phyloP scores from a whole-genome alignment of 2,797 vertebrate genomes.

The Arctocebus calabarensis region DNA sequence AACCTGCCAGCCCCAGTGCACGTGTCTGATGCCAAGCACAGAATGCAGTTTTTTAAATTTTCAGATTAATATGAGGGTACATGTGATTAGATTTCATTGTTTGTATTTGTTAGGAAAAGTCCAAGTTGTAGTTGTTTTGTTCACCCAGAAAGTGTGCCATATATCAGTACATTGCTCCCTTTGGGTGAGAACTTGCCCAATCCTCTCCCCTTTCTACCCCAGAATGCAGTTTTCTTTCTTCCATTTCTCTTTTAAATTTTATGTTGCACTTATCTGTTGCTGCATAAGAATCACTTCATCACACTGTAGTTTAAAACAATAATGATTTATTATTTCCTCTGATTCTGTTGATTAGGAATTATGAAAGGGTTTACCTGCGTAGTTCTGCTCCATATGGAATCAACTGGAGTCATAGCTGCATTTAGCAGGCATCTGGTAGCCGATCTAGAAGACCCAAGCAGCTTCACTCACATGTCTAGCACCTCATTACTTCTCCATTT shows the following conservation, averaged over 20 bases:
- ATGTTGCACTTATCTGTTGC: background rate
- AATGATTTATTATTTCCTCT: background rate
- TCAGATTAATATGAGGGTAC: too few relatives aligned
- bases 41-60: too few relatives aligned
- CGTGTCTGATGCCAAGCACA: too few relatives aligned
- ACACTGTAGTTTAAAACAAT: background rate
- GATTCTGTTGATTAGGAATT: background rate
- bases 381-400: background rate
- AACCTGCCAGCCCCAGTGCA: too few relatives aligned
- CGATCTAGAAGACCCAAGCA: conserved; percentile 15
- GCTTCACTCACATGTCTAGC: background rate
- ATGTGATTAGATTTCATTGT: too few relatives aligned
- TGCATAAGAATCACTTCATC: conserved; percentile 29
- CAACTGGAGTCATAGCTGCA: background rate
- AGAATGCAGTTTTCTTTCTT: background rate
- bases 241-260: background rate
- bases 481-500: background rate
- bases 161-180: too few relatives aligned
- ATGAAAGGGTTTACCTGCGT: background rate
- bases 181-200: too few relatives aligned
- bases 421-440: background rate
- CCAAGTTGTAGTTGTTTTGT: too few relatives aligned
- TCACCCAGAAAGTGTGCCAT: too few relatives aligned
- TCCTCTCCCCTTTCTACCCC: too few relatives aligned
- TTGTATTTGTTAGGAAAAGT: too few relatives aligned